Evolutionary conservation across 1,140 invertebrate species (phyloP).

Genomic region (Aporrectodea caliginosa): DNA sequence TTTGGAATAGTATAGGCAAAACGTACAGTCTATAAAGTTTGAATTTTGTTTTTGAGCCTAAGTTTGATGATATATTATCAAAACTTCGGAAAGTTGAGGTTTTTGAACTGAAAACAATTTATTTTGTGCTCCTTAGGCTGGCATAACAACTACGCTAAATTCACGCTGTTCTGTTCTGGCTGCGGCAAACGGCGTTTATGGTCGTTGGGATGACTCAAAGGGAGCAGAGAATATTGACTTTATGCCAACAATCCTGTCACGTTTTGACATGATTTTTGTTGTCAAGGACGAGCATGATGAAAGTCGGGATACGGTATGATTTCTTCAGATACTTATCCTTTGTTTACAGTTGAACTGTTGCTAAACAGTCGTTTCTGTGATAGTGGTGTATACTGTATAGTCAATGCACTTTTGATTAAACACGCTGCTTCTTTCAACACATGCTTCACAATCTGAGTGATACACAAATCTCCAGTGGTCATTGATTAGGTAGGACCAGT

Average conservation of each 20-base stretch:
- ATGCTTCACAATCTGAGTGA: too few relatives aligned
- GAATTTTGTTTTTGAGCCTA: not conserved
- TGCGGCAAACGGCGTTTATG: slow-evolving; percentile 97
- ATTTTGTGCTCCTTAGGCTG: slow-evolving; percentile 63
- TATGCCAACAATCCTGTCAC: slow-evolving; percentile 99
- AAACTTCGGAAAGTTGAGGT: slow-evolving; percentile 14
- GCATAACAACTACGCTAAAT: slow-evolving; percentile 97
- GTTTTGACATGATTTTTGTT: slow-evolving; percentile 99
- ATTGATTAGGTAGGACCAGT: too few relatives aligned
- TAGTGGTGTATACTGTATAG: too few relatives aligned
- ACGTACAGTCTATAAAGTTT: too few relatives aligned
- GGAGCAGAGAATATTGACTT: slow-evolving; percentile 97
- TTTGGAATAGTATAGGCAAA: too few relatives aligned
- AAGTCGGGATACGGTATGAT: slow-evolving; percentile 78
- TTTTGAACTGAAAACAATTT: not conserved
- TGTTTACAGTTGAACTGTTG: too few relatives aligned
- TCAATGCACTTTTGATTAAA: too few relatives aligned
- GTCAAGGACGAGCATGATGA: slow-evolving; percentile 96
- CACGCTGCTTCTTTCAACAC: too few relatives aligned
- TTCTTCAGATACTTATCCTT: too few relatives aligned
- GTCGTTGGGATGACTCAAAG: slow-evolving; percentile 96
- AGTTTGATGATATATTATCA: not conserved
- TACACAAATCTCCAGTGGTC: too few relatives aligned
- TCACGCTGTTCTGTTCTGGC: slow-evolving; percentile 96
- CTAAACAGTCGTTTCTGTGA: too few relatives aligned